Conservation (phyloP, 1,140 invertebrate genomes). For the Odontomachus brunneus region DNA sequence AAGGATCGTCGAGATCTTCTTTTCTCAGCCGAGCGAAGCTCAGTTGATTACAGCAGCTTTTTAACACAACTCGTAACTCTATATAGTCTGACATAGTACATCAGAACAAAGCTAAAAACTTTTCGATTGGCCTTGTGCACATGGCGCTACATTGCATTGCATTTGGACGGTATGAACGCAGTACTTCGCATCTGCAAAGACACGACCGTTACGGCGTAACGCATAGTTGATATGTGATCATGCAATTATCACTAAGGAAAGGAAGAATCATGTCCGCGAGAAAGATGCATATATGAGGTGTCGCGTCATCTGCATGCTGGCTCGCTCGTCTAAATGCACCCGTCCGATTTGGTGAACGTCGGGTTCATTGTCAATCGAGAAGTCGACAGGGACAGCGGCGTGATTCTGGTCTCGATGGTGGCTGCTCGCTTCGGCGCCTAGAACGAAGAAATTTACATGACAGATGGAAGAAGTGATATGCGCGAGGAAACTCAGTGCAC, state of each 20-base stretch:
- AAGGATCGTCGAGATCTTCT: not conserved
- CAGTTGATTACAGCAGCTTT: slow-evolving; percentile 24
- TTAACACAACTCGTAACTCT: not conserved
- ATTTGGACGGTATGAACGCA: not conserved
- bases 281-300: not conserved
- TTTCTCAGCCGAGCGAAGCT: not conserved
- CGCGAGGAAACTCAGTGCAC: no score
- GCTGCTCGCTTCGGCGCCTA: slow-evolving; percentile 78
- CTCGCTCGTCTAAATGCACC: slow-evolving; percentile 17
- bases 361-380: slow-evolving; percentile 71
- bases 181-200: not conserved
- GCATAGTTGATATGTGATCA: no score
- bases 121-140: slow-evolving; percentile 7
- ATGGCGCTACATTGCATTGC: not conserved
- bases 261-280: not conserved
- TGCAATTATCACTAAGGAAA: no score
- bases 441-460: slow-evolving; percentile 57
- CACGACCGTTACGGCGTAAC: no score
- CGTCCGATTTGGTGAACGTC: slow-evolving; percentile 26
- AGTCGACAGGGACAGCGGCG: slow-evolving; percentile 80
- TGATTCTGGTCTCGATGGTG: slow-evolving; percentile 81
- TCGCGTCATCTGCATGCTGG: not conserved
- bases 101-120: slow-evolving; percentile 3
- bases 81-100: not conserved
- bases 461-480: no score